Evolutionary conservation across 2,113 vertebrate genomes (phyloP).

Genomic region (Prionailurus bengalensis): DNA sequence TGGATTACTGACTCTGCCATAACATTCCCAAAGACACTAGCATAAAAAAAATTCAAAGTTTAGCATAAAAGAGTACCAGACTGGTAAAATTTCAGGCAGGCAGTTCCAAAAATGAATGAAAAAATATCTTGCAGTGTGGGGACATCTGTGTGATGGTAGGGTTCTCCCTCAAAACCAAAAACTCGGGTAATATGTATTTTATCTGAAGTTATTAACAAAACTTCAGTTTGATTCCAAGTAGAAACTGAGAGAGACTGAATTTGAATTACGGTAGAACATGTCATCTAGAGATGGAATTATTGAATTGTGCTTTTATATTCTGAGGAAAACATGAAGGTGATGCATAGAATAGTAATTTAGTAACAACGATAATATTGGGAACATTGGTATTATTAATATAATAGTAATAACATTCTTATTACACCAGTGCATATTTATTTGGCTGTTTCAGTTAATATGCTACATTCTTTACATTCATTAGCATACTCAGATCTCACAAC

Average conservation of each 20-base stretch:
- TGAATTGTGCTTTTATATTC: neutral
- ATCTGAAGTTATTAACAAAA: neutral
- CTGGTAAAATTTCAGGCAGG: neutral
- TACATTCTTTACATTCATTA: neutral
- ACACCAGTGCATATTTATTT: neutral
- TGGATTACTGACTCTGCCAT: neutral
- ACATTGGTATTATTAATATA: neutral
- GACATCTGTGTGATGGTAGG: neutral
- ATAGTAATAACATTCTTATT: neutral
- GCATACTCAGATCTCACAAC: neutral
- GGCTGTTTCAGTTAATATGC: neutral
- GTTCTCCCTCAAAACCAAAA: neutral
- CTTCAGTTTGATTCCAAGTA: neutral
- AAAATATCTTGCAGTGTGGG: neutral
- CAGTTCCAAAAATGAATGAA: neutral
- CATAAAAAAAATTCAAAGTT: neutral
- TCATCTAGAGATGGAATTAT: neutral
- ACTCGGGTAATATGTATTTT: neutral
- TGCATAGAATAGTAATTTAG: neutral
- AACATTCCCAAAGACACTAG: neutral
- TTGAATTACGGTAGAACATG: neutral
- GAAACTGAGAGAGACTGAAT: neutral
- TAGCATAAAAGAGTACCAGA: neutral
- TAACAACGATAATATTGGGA: neutral
- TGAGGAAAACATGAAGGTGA: neutral